These are phyloP conservation scores for Yponomeuta plumbellus DNA, from an alignment of 2,888 invertebrate species.

Conservation along the genomic window DNA sequence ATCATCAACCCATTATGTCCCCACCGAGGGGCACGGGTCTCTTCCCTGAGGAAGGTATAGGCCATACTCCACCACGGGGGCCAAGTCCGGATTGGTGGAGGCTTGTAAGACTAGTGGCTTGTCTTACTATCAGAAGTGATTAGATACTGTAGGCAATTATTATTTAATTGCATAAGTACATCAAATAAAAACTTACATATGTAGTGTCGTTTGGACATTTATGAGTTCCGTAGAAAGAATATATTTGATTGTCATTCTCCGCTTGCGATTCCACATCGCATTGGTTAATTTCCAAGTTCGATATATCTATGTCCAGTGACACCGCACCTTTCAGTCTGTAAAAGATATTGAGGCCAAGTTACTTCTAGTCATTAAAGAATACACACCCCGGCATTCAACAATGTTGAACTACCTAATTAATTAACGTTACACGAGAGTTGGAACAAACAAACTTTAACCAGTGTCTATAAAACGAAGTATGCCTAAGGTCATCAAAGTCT, in stretches of 20 bases:
- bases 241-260: constrained; percentile 78
- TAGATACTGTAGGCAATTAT: too few species aligned
- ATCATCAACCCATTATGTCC: too few species aligned
- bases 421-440: background rate
- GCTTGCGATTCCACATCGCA: constrained; percentile 77
- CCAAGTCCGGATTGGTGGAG: too few species aligned
- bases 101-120: too few species aligned
- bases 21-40: too few species aligned
- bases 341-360: constrained; percentile 21
- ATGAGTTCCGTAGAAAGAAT: constrained; percentile 90
- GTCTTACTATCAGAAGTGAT: too few species aligned
- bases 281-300: constrained; percentile 89
- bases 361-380: background rate
- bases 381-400: background rate
- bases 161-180: too few species aligned
- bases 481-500: background rate
- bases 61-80: too few species aligned
- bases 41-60: too few species aligned
- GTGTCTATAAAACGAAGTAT: background rate
- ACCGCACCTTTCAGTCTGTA: constrained; percentile 68
- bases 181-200: constrained; percentile 75
- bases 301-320: constrained; percentile 86
- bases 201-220: constrained; percentile 91
- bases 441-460: background rate
- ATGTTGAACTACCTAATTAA: background rate